These are phyloP conservation scores for Epirrita christyi DNA, from an alignment of 2,888 invertebrate species.

Conservation along the genomic window DNA sequence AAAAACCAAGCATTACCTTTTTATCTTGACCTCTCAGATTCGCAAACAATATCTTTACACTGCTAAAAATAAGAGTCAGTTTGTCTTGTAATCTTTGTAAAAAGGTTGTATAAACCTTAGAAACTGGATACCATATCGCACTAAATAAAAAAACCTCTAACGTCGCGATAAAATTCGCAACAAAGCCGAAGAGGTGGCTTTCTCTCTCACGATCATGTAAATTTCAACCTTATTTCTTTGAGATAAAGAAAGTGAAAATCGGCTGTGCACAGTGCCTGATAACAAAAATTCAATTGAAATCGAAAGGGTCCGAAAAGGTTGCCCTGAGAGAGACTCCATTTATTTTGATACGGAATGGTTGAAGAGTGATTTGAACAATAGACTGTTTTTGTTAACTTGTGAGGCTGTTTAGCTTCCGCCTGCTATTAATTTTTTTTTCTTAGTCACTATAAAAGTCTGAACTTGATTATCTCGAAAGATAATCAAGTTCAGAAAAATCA, in stretches of 20 bases:
- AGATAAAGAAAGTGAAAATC: constrained; percentile 42
- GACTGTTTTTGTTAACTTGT: background rate
- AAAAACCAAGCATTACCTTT: constrained; percentile 43
- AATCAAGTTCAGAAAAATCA: too few relatives aligned
- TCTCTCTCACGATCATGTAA: constrained; percentile 41
- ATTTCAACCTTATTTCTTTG: constrained; percentile 47
- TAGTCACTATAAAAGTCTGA: too few relatives aligned
- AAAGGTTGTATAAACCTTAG: constrained; percentile 34
- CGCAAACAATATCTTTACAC: constrained; percentile 9
- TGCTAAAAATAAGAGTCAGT: constrained; percentile 9
- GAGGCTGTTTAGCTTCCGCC: too few relatives aligned
- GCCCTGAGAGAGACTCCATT: constrained; percentile 51
- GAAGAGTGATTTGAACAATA: constrained; percentile 41
- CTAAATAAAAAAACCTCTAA: constrained; percentile 65
- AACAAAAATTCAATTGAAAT: constrained; percentile 60
- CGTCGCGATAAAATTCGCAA: constrained; percentile 65
- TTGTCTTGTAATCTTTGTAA: constrained; percentile 12
- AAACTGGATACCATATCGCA: constrained; percentile 43
- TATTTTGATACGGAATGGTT: constrained; percentile 60
- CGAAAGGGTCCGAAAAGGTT: constrained; percentile 55
- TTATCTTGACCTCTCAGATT: constrained; percentile 28
- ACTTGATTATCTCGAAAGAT: too few relatives aligned
- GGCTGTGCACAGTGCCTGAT: constrained; percentile 44
- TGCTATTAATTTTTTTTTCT: too few relatives aligned
- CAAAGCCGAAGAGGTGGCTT: constrained; percentile 58